Evolutionary conservation across 23 tunicate species (phyloP), one percentile per base, ranked within the genome.

Genomic region (Clavelina lepadiformis): DNA sequence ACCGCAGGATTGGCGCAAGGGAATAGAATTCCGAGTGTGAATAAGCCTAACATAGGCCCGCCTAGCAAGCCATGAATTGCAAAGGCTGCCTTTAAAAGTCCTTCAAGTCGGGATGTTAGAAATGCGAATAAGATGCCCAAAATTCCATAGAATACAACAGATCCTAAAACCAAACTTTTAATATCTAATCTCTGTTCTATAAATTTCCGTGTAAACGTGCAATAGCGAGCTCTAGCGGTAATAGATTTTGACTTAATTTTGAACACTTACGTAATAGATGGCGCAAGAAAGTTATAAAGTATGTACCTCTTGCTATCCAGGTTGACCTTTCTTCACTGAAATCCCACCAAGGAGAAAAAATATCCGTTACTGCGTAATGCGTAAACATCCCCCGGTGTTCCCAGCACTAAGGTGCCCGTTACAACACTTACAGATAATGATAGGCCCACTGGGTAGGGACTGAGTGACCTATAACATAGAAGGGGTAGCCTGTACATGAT

Each of bases 301-400:
- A n/a, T n/a, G n/a, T n/a, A n/a, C n/a, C n/a, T n/a, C n/a, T n/a
- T n/a, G n/a, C n/a, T n/a, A n/a, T n/a, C n/a, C n/a, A n/a, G n/a
- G n/a, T n/a, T n/a, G n/a, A n/a, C n/a, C n/a, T n/a, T n/a, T n/a
- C n/a, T n/a, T n/a, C n/a, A n/a, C n/a, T n/a, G n/a, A n/a, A n/a
- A n/a, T n/a, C n/a, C n/a, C n/a, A n/a, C n/a, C n/a, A n/a, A n/a
- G n/a, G n/a, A n/a, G n/a, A n/a, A n/a, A n/a, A n/a, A n/a, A n/a
- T n/a, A n/a, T n/a, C n/a, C n/a, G n/a, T n/a, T n/a, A n/a, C n/a
- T n/a, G n/a, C n/a, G n/a, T n/a, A n/a, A 73, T 27, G 24, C 46
- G 44, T 82, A 82, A 36, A 82, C 63, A 15, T 82, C 89, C 3
- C 80, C 80, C 8, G 89, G 80, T 1, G 78, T 73, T 15, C 89